Evolutionary conservation across 2,888 invertebrate species (phyloP), one percentile per base, ranked within the genome.

Genomic region (Herminia tarsipennalis): DNA sequence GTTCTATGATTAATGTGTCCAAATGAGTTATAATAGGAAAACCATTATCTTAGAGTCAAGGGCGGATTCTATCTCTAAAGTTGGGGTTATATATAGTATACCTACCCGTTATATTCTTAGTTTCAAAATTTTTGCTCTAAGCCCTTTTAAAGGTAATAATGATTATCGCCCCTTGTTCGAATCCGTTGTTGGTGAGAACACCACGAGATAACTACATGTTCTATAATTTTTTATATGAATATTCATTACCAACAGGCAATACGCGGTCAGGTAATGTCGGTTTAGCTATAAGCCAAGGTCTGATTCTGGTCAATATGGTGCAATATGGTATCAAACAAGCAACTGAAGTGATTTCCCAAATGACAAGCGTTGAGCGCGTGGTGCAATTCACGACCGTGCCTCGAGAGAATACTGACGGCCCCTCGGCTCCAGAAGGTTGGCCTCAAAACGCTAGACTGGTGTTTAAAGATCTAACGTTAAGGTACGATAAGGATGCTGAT

Each of bases 361-460:
- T 95, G 95, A 95, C 95, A 3, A 94, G 95, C 38, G 97, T 97
- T 0, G 97, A 97, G 77, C 92, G 97, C 36, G 94, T 97, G 1
- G 78, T 96, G 13, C 96, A 97, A 73, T 97, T 96, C 80, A 94
- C 95, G 0, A 90, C 94, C 9, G 80, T 97, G 16, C 94, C 95
- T 0, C 92, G 94, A 28, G 97, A 97, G 81, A 93, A 93, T 1
- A 92, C 93, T 14, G 94, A 93, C 10, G 94, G 94, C 0, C 89
- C 93, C 0, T 79, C 93, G 51, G 94, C 94, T 3, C 88, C 93
- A 0, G 57, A 77, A 5, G 84, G 81, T 20, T 95, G 95, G 95
- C 95, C 95, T 0, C 78, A 83, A n/a, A 80, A 89, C 2, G 95
- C 95, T 0, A 79, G 85, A 12, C 88, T 95, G 6, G 76, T 87